Evolutionary conservation across 2,113 vertebrate species (phyloP).

Genomic region (Myodes glareolus): DNA sequence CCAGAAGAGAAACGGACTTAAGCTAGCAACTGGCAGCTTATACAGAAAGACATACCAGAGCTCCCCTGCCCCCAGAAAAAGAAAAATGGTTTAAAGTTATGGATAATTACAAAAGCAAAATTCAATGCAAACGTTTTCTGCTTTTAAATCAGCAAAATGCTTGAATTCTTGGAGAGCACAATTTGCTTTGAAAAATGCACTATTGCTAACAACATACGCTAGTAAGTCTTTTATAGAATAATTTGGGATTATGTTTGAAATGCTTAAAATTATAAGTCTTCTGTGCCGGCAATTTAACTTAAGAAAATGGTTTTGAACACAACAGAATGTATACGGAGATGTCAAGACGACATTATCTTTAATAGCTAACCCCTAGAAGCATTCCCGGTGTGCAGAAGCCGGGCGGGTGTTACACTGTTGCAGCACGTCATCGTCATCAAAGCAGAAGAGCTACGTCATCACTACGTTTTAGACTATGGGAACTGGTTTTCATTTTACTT

Average conservation of each 20-base stretch:
- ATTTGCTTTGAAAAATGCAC: background rate
- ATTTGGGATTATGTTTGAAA: constrained; percentile 12
- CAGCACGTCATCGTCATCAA: background rate
- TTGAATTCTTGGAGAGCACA: background rate
- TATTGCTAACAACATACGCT: background rate
- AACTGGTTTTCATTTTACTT: constrained; percentile 14
- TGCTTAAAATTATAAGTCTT: background rate
- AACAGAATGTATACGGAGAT: background rate
- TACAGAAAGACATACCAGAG: background rate
- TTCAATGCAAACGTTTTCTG: background rate
- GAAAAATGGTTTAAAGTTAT: background rate
- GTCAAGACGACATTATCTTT: background rate
- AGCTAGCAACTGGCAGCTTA: background rate
- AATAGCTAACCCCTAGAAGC: background rate
- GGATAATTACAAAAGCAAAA: background rate
- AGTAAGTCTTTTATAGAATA: background rate
- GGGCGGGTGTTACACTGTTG: background rate
- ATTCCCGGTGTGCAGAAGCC: background rate
- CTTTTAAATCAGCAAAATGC: background rate
- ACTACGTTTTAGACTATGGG: background rate
- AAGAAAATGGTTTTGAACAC: background rate
- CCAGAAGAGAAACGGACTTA: background rate
- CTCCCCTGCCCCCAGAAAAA: background rate
- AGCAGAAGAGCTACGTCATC: background rate
- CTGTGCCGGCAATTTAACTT: constrained; percentile 9